Conservation (phyloP, 2,888 invertebrate genomes). For the Hetaerina titia region DNA sequence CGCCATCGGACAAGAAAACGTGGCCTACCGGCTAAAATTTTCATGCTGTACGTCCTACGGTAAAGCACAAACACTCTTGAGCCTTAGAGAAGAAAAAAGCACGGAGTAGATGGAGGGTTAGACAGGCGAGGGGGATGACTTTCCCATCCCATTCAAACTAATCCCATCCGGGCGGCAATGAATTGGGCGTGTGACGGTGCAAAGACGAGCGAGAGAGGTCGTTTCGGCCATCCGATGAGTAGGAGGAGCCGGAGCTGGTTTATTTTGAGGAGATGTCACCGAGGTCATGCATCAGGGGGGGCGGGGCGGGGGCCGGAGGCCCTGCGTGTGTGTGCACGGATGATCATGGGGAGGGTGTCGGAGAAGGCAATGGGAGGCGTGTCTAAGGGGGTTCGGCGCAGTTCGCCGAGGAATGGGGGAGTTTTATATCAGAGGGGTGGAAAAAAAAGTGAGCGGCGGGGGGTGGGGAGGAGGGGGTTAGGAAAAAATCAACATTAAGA, state of each 20-base stretch:
- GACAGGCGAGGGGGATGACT: neutral
- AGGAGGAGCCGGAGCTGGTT: constrained; percentile 3
- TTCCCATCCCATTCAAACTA: neutral
- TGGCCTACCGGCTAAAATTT: too few species aligned
- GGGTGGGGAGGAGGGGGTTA: neutral
- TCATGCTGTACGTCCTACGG: too few species aligned
- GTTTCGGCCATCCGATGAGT: neutral
- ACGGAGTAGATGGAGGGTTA: too few species aligned
- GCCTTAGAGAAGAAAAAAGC: too few species aligned
- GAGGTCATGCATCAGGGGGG: neutral
- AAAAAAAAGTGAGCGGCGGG: neutral
- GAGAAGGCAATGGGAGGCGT: constrained; percentile 1
- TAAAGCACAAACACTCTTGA: too few species aligned
- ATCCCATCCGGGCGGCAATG: neutral
- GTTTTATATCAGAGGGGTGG: constrained; percentile 28
- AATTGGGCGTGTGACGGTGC: constrained; percentile 3
- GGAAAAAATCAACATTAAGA: constrained; percentile 28
- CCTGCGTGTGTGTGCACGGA: neutral
- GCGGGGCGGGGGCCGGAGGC: neutral
- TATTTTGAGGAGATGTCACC: constrained; percentile 45
- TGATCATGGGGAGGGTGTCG: neutral
- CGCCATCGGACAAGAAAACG: too few species aligned
- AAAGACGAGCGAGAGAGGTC: neutral
- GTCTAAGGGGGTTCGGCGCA: neutral
- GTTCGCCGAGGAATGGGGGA: neutral